Base-by-base conservation (phyloP, 2,113 vertebrate species). In the Zosterops pallidus region DNA sequence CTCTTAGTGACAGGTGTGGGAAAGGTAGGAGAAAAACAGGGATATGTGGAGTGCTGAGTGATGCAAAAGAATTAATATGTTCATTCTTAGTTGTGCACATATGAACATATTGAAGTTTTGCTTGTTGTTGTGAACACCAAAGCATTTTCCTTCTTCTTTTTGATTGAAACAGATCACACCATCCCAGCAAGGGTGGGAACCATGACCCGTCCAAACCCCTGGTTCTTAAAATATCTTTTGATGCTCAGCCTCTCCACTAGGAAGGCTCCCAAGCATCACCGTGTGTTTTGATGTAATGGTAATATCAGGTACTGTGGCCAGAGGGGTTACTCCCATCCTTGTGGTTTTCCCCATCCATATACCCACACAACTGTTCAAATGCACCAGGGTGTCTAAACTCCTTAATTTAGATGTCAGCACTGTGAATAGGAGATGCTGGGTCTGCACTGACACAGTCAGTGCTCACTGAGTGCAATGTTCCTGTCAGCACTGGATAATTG, bases 81-180 rank as follows among this genome's bases (percentile, higher is more conserved):
- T 49, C 25, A 41, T 42, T 69, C 60, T 72, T 1, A 37, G 19
- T 18, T 44, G n/a, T 29, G n/a, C 52, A 37, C 20, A 26, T 18
- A 11, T 1, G 35, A 68, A 20, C 4, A 15, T 24, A 19, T 9
- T 0, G 0, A 6, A 3, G 50, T 6, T 82, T 25, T 70, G 47
- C 24, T 70, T 26, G 1, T 16, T 44, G 21, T 57, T 44, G 21
- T 57, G 57, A 89, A 37, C 59, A 41, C n/a, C 37, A 49, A 76
- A 93, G 31, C 22, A 24, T 59, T 89, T 91, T 50, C 20, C 7
- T 68, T 42, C 9, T 67, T 44, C 35, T 35, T 18, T 63, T 37
- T 22, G 28, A 57, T 11, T 44, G 37, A 23, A 46, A 7, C 23
- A 86, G 60, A 21, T 13, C 14, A 60, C 50, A 59, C 33, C 28